phyloP scores from a whole-genome alignment of 2,888 invertebrate species.

The Synanthedon myopaeformis region DNA sequence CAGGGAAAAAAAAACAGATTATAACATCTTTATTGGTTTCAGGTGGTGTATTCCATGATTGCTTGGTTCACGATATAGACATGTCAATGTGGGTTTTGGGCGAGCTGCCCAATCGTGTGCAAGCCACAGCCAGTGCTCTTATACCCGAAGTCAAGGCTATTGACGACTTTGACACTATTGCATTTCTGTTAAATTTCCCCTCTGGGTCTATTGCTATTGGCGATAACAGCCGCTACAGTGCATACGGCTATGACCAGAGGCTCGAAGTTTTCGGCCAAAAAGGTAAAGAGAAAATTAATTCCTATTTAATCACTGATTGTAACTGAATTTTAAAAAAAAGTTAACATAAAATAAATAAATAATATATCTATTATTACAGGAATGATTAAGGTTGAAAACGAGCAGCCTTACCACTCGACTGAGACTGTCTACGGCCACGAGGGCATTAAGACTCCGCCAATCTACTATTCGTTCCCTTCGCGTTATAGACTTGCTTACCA shows the following conservation, averaged over 20 bases:
- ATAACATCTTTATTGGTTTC: slow-evolving; percentile 2
- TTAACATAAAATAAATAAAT: not conserved
- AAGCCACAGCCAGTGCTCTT: slow-evolving; percentile 51
- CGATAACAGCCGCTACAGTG: slow-evolving; percentile 72
- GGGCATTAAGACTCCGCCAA: slow-evolving; percentile 56
- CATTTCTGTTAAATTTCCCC: slow-evolving; percentile 70
- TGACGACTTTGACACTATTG: slow-evolving; percentile 74
- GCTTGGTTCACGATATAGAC: slow-evolving; percentile 75
- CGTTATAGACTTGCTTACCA: slow-evolving; percentile 66
- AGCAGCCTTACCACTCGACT: slow-evolving; percentile 58
- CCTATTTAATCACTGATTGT: not conserved
- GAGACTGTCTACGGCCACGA: slow-evolving; percentile 42
- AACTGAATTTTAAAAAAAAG: not conserved
- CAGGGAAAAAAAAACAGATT: not conserved
- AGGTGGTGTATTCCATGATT: slow-evolving; percentile 78
- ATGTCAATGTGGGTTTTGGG: slow-evolving; percentile 67
- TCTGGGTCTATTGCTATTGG: slow-evolving; percentile 73
- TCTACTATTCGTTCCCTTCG: slow-evolving; percentile 73
- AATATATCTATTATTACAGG: slow-evolving; percentile 17
- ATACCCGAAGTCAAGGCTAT: slow-evolving; percentile 71
- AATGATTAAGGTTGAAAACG: slow-evolving; percentile 66
- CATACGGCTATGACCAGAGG: slow-evolving; percentile 78
- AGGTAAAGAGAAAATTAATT: slow-evolving; percentile 40
- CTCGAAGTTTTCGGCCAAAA: slow-evolving; percentile 74
- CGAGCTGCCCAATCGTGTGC: slow-evolving; percentile 61